Conservation (phyloP, 1,140 invertebrate genomes). For the Probaryconus sp. region DNA sequence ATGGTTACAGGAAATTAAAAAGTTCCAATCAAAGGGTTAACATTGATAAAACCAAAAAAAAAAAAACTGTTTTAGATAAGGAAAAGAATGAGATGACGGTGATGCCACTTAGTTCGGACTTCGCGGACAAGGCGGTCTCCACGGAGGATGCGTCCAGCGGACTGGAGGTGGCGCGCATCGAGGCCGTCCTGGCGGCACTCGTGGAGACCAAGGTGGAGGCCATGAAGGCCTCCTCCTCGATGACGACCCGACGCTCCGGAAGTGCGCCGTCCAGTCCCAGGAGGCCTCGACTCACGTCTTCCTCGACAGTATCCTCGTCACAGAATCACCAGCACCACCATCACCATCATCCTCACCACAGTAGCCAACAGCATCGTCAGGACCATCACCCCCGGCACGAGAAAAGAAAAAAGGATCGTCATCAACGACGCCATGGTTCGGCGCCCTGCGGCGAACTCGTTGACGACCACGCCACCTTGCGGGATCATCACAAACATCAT, state of each 20-base stretch:
- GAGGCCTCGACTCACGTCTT: conserved; percentile 71
- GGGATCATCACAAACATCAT: conserved; percentile 62
- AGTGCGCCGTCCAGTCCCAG: conserved; percentile 71
- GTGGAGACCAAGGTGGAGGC: conserved; percentile 82
- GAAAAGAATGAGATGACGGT: conserved; percentile 70
- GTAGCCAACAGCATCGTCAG: conserved; percentile 55
- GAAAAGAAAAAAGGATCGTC: conserved; percentile 56
- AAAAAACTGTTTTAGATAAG: conserved; percentile 30
- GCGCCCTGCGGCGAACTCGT: conserved; percentile 70
- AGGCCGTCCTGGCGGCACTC: conserved; percentile 82
- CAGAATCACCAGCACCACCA: conserved; percentile 66
- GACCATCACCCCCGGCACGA: conserved; percentile 55
- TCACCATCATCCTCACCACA: conserved; percentile 55
- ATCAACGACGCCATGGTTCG: conserved; percentile 69
- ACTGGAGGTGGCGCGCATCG: conserved; percentile 81
- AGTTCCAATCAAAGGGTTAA: no score
- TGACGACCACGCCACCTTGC: conserved; percentile 51
- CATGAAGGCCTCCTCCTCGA: conserved; percentile 70
- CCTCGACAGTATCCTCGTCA: conserved; percentile 74
- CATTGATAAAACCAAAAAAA: no score
- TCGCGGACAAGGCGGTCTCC: conserved; percentile 84
- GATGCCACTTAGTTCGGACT: conserved; percentile 76
- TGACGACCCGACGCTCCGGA: conserved; percentile 65
- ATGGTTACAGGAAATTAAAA: no score
- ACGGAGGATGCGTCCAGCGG: conserved; percentile 80